Percentiles rank a stretch among this genome's conserved stretches.
phyloP scores from a whole-genome alignment of 2,797 vertebrate species.

The Trachops cirrhosus region DNA sequence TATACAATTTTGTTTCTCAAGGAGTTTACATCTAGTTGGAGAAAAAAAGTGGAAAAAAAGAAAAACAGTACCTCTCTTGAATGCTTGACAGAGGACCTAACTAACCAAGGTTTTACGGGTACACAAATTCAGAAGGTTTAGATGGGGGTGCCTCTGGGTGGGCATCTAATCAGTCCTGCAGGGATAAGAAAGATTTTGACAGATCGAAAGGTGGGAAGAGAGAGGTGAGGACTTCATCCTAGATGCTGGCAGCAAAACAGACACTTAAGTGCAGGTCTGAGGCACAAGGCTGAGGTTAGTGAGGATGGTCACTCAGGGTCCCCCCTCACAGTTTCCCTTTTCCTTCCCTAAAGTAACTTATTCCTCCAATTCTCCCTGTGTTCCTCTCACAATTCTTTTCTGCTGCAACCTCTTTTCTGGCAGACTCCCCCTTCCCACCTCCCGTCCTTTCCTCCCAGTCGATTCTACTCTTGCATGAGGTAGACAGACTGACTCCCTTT shows the following conservation, averaged over 20 bases:
- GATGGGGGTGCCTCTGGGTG: neutral
- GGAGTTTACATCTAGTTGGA: neutral
- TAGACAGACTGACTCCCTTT: neutral
- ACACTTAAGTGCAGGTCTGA: neutral
- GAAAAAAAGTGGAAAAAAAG: neutral
- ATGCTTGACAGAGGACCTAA: neutral
- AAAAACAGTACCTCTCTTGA: neutral
- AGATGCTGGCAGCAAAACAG: neutral
- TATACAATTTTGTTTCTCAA: neutral
- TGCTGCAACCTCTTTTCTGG: neutral
- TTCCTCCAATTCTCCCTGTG: neutral
- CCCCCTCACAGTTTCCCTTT: neutral
- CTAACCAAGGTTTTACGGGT: neutral
- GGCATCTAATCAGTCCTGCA: neutral
- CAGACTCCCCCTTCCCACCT: neutral
- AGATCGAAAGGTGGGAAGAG: neutral
- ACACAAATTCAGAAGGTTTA: neutral
- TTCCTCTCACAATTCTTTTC: neutral
- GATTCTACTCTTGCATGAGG: neutral
- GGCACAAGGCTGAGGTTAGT: neutral
- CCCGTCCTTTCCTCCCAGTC: neutral
- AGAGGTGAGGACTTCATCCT: neutral
- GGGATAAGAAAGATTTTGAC: neutral
- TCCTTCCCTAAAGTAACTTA: neutral
- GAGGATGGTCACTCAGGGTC: neutral